Conservation (phyloP, 2,888 invertebrate species). For the Anoncus sp. region DNA sequence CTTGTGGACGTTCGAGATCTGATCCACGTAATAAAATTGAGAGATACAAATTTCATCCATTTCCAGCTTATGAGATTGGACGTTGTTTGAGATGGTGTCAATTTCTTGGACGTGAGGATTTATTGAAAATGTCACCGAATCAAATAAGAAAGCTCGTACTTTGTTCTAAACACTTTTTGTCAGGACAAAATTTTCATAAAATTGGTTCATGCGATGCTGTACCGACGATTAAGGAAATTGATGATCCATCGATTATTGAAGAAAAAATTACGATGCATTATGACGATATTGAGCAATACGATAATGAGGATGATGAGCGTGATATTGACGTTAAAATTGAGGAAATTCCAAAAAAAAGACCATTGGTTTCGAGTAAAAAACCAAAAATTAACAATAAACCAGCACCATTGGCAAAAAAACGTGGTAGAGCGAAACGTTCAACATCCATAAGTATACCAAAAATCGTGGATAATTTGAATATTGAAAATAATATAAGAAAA, state of each 20-base stretch:
- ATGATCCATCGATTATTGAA: constrained; percentile 49
- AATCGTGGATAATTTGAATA: constrained; percentile 71
- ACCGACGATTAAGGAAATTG: constrained; percentile 77
- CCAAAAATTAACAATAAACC: constrained; percentile 81
- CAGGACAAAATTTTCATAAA: constrained; percentile 79
- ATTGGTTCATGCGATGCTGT: constrained; percentile 80
- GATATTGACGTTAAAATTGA: no score
- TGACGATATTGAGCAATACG: not conserved
- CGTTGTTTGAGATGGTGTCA: constrained; percentile 81
- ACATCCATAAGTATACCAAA: constrained; percentile 80
- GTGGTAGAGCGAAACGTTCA: constrained; percentile 79
- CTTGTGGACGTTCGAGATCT: constrained; percentile 78
- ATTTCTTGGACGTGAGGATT: constrained; percentile 80
- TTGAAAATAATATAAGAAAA: constrained; percentile 75
- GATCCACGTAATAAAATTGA: constrained; percentile 79
- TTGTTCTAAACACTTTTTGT: constrained; percentile 80
- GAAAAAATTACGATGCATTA: constrained; percentile 1
- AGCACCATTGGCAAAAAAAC: constrained; percentile 80
- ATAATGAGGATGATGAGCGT: constrained; percentile 6
- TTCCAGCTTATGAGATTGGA: constrained; percentile 81
- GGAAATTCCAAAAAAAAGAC: constrained; percentile 67
- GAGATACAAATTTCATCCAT: constrained; percentile 81
- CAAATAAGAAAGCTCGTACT: constrained; percentile 81
- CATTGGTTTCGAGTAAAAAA: constrained; percentile 81
- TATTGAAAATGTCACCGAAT: constrained; percentile 81